Evolutionary conservation across 2,888 invertebrate genomes (phyloP).

Genomic region (Carabus problematicus): DNA sequence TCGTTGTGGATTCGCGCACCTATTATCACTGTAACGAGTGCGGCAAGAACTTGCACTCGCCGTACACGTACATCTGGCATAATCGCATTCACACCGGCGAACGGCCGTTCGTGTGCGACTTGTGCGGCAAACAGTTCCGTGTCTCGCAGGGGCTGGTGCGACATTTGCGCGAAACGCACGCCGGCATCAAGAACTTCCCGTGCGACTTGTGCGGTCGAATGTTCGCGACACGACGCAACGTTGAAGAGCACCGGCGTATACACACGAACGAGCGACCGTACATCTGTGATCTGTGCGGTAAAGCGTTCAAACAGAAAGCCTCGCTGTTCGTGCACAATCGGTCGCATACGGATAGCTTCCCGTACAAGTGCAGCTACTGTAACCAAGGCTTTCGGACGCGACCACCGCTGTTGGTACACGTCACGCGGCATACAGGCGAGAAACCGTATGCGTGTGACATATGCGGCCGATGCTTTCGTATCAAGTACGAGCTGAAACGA

Average conservation of each 20-base stretch:
- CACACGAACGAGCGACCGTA: conserved; percentile 68
- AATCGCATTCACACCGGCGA: conserved; percentile 71
- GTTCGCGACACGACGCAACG: conserved; percentile 68
- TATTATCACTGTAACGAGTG: conserved; percentile 67
- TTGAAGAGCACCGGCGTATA: conserved; percentile 66
- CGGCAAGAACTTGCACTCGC: conserved; percentile 66
- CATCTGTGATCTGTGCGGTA: conserved; percentile 67
- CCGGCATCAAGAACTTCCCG: conserved; percentile 65
- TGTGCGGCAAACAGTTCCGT: conserved; percentile 72
- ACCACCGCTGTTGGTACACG: conserved; percentile 65
- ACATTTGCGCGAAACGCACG: conserved; percentile 70
- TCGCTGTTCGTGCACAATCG: conserved; percentile 69
- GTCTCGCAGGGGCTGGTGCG: conserved; percentile 69
- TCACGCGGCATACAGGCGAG: conserved; percentile 68
- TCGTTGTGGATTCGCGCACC: conserved; percentile 61
- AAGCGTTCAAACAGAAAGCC: conserved; percentile 71
- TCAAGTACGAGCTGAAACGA: conserved; percentile 66
- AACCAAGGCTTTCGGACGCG: conserved; percentile 67
- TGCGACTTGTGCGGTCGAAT: conserved; percentile 66
- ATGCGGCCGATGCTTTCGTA: conserved; percentile 66
- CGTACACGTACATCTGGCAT: conserved; percentile 70
- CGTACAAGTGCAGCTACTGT: conserved; percentile 68
- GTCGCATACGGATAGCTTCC: conserved; percentile 65
- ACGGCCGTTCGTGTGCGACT: conserved; percentile 70
- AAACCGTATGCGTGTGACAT: conserved; percentile 66